A percentile compares a stretch with the other conserved stretches of the same genome.
phyloP scores from a whole-genome alignment of 1,140 invertebrate genomes.

The Oscheius sp. region DNA sequence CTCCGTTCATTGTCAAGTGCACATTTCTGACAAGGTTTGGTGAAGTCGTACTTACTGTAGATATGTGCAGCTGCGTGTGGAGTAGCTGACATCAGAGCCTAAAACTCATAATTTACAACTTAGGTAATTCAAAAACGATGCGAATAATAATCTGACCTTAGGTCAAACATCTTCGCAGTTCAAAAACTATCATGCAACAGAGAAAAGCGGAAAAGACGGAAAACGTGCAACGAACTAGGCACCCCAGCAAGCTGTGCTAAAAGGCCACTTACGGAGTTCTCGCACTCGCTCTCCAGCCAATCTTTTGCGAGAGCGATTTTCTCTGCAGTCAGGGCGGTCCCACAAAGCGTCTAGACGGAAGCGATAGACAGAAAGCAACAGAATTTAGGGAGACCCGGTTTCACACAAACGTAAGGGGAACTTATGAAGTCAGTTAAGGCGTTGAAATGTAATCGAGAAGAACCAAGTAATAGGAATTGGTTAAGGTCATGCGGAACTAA shows the following conservation, averaged over 20 bases:
- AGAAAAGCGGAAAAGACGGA: background rate
- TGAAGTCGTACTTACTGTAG: slow-evolving; percentile 41
- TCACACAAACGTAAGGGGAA: too few species aligned
- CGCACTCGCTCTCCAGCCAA: slow-evolving; percentile 5
- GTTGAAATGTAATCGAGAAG: too few species aligned
- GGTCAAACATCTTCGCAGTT: background rate
- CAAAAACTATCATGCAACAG: too few species aligned
- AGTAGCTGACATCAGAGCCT: slow-evolving; percentile 41
- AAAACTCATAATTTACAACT: background rate
- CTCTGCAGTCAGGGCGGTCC: background rate
- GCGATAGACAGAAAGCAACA: background rate
- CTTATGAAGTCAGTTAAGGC: too few species aligned
- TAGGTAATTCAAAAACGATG: background rate
- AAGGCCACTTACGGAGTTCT: background rate
- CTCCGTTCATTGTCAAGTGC: slow-evolving; percentile 33
- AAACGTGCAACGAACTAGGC: background rate
- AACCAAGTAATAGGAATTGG: too few species aligned
- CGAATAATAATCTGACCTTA: background rate
- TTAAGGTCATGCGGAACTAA: too few species aligned
- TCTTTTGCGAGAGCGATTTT: background rate
- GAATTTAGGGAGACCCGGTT: too few species aligned
- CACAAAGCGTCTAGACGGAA: background rate
- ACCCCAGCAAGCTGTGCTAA: background rate
- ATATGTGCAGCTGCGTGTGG: slow-evolving; percentile 39
- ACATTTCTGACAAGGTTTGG: slow-evolving; percentile 38